Evolutionary conservation across 2,888 invertebrate species (phyloP).

Genomic region (Hypomecis punctinalis): DNA sequence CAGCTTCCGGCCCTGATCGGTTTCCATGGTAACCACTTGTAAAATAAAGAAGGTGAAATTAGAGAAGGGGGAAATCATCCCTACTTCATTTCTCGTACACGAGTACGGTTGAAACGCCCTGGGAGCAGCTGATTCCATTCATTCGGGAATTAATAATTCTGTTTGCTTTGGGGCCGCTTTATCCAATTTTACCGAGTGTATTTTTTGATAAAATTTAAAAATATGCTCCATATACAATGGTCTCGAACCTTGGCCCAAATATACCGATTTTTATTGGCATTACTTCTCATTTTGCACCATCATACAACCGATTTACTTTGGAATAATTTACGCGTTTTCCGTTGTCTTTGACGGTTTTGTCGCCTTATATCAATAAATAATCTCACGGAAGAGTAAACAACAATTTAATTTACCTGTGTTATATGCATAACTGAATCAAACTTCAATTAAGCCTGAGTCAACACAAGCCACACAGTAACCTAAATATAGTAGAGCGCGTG

Average conservation of each 20-base stretch:
- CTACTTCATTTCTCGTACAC: conserved; percentile 51
- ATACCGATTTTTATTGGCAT: too few species aligned
- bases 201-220: background rate
- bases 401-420: conserved; percentile 6
- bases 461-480: conserved; percentile 12
- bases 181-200: background rate
- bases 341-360: too few species aligned
- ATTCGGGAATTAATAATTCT: conserved; percentile 42
- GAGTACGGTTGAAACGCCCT: conserved; percentile 54
- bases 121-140: conserved; percentile 75
- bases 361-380: conserved; percentile 19
- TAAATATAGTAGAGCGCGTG: conserved; percentile 29
- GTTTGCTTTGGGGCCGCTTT: conserved; percentile 18
- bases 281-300: too few species aligned
- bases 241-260: too few species aligned
- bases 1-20: conserved; percentile 60
- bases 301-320: too few species aligned
- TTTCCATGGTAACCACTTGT: conserved; percentile 62
- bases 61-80: conserved; percentile 53
- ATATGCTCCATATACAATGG: too few species aligned
- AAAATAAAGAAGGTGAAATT: conserved; percentile 29
- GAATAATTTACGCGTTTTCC: too few species aligned
- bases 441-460: conserved; percentile 49
- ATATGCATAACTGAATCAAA: conserved; percentile 44
- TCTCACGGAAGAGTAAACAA: conserved; percentile 15